These are phyloP conservation scores for Xanthia icteritia DNA, from an alignment of 2,888 invertebrate species.

Conservation along the genomic window DNA sequence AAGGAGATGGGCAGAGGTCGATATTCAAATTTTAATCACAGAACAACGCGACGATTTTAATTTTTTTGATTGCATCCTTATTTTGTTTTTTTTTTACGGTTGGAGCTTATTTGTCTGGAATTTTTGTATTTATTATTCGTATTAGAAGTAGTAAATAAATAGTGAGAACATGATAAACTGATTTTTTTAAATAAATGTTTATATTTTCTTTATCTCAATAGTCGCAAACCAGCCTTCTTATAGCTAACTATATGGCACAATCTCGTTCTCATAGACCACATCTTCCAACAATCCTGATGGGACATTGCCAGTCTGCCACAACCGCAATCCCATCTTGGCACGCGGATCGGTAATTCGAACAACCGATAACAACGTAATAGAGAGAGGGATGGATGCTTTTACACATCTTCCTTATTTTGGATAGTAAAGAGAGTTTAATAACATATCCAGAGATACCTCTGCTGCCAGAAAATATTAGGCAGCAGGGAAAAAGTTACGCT, in stretches of 20 bases:
- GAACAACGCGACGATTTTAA: slow-evolving; percentile 71
- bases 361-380: neutral
- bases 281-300: slow-evolving; percentile 6
- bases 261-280: neutral
- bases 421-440: neutral
- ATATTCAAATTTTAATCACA: slow-evolving; percentile 79
- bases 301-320: slow-evolving; percentile 9
- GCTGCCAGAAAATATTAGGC: no score
- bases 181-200: neutral
- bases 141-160: neutral
- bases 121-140: neutral
- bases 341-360: slow-evolving; percentile 17
- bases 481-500: neutral
- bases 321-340: slow-evolving; percentile 15
- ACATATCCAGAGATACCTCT: neutral
- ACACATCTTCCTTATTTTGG: neutral
- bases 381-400: neutral
- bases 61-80: slow-evolving; percentile 36
- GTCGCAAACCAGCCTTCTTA: neutral
- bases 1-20: slow-evolving; percentile 72
- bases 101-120: neutral
- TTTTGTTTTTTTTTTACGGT: slow-evolving; percentile 24
- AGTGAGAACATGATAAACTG: neutral
- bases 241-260: neutral
- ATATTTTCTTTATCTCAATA: neutral